phyloP scores from a whole-genome alignment of 2,113 vertebrate species.

The Sterrhoptilus dennistouni region DNA sequence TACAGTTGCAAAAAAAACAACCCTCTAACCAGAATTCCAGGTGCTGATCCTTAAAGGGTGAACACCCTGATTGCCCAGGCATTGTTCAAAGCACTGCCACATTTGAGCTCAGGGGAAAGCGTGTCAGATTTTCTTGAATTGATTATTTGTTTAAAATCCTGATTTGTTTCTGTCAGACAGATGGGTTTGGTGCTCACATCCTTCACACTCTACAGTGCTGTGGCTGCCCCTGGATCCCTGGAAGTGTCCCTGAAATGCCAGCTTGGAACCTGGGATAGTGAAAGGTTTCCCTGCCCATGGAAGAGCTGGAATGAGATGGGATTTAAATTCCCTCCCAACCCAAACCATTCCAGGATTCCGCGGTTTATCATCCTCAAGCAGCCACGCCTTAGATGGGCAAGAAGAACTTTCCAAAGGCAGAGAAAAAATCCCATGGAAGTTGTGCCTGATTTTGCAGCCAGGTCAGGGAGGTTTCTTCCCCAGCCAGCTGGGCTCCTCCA shows the following conservation, averaged over 20 bases:
- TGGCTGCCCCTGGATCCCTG: neutral
- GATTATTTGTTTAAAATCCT: neutral
- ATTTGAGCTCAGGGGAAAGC: neutral
- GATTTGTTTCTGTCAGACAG: neutral
- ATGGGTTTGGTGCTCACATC: neutral
- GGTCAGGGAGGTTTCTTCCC: neutral
- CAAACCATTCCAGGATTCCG: neutral
- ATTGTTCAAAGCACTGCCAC: neutral
- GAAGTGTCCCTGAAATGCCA: neutral
- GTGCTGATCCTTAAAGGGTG: neutral
- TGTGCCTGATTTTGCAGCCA: neutral
- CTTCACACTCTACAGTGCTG: neutral
- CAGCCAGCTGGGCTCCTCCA: fast-evolving
- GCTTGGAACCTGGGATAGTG: neutral
- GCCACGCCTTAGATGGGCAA: neutral
- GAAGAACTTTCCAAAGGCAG: neutral
- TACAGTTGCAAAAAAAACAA: neutral
- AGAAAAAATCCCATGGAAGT: neutral
- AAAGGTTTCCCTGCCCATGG: neutral
- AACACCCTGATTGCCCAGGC: neutral
- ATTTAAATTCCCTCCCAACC: neutral
- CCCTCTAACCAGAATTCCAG: neutral
- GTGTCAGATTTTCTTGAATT: neutral
- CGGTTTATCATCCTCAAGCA: neutral
- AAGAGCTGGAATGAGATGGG: neutral